Conservation (phyloP, 1,140 invertebrate species). For the Zaprionus vittiger region DNA sequence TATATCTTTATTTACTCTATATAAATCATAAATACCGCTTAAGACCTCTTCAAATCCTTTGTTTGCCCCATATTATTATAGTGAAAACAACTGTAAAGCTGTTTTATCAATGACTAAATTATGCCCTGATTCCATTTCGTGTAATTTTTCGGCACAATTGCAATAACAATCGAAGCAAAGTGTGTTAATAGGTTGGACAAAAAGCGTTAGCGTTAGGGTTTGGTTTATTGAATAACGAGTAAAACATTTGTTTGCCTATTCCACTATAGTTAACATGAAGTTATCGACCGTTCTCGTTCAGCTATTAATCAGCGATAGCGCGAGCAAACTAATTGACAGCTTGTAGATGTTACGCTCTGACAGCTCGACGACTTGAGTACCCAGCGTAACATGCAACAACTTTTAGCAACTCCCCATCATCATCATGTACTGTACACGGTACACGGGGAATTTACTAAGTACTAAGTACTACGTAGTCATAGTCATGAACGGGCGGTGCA, state of each 20-base stretch:
- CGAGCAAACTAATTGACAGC: constrained; percentile 46
- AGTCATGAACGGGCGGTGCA: not conserved
- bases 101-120: constrained; percentile 3
- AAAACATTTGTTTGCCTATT: constrained; percentile 39
- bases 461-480: not conserved
- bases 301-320: constrained; percentile 49
- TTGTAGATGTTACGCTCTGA: constrained; percentile 52
- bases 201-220: not conserved
- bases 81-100: constrained; percentile 7
- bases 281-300: constrained; percentile 29
- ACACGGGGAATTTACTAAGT: constrained; percentile 1
- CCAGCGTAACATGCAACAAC: constrained; percentile 32
- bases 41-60: not conserved
- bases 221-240: constrained; percentile 23
- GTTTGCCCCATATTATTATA: not conserved
- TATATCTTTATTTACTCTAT: not conserved
- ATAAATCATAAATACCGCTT: not conserved
- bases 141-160: constrained; percentile 1
- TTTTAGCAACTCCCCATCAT: constrained; percentile 26
- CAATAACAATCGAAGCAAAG: constrained; percentile 3
- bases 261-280: constrained; percentile 35
- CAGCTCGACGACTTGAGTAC: constrained; percentile 38
- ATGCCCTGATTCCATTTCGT: not conserved
- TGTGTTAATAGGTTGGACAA: constrained; percentile 9
- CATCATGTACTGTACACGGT: constrained; percentile 3